Evolutionary conservation across 35 echinoderm and acorn worm genomes (phyloP).

Genomic region (Anneissia japonica): DNA sequence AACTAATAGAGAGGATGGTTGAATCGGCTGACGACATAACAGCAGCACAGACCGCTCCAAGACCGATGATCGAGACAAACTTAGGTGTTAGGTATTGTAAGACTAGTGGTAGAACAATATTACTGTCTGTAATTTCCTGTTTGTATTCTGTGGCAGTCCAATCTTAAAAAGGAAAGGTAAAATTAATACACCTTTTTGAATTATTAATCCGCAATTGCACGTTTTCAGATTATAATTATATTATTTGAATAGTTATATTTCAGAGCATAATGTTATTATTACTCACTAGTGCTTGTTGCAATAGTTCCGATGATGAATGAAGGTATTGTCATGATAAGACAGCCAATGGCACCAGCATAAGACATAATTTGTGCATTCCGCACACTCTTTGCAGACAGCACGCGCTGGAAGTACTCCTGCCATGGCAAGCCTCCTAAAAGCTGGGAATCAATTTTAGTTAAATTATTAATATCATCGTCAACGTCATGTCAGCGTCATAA

Average conservation of each 20-base stretch:
- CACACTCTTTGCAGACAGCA: not conserved
- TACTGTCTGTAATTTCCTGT: not conserved
- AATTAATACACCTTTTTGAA: too few species aligned
- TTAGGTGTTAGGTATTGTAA: too few species aligned
- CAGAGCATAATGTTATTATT: too few species aligned
- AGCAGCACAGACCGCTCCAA: too few species aligned
- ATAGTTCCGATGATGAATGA: not conserved
- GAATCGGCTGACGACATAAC: too few species aligned
- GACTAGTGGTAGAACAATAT: not conserved
- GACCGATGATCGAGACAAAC: too few species aligned
- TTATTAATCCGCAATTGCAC: too few species aligned
- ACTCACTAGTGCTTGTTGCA: conserved; percentile 8
- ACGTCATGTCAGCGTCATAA: too few species aligned
- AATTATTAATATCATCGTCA: too few species aligned
- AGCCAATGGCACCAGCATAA: not conserved
- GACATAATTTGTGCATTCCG: not conserved
- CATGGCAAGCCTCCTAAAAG: not conserved
- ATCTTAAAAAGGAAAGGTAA: too few species aligned
- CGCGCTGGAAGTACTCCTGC: conserved; percentile 13
- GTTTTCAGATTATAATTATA: too few species aligned
- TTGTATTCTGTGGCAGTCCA: not conserved
- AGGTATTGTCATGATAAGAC: not conserved
- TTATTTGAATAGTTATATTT: too few species aligned
- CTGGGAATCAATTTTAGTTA: not conserved
- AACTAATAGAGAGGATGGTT: not conserved